These are phyloP conservation scores for Halcyon senegalensis DNA, from an alignment of 2,113 vertebrate species.

Conservation along the genomic window DNA sequence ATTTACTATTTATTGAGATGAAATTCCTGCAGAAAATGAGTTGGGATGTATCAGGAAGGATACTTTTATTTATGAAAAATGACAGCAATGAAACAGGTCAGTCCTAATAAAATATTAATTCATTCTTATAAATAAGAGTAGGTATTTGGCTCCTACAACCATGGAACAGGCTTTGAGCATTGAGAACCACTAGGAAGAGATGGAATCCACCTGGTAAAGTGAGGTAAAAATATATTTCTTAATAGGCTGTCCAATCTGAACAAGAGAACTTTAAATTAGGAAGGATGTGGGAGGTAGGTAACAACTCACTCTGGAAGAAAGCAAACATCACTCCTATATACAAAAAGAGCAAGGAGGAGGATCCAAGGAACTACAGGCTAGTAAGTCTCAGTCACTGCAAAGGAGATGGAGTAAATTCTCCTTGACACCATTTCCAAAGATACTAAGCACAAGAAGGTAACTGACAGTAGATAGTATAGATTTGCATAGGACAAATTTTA, in stretches of 20 bases:
- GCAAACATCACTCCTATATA: not conserved
- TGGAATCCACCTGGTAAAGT: not conserved
- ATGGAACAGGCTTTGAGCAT: not conserved
- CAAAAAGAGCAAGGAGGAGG: not conserved
- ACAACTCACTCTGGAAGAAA: not conserved
- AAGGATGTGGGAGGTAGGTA: rapidly evolving
- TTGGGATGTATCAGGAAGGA: not conserved
- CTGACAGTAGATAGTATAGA: no score
- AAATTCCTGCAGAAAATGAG: not conserved
- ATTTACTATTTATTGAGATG: not conserved
- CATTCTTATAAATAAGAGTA: not conserved
- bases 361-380: not conserved
- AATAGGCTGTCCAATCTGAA: not conserved
- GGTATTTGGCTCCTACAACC: not conserved
- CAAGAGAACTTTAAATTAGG: not conserved
- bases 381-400: no score
- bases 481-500: not conserved
- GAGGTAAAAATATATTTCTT: not conserved
- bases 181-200: not conserved
- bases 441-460: not conserved
- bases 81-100: not conserved
- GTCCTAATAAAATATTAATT: not conserved
- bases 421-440: not conserved
- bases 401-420: no score
- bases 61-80: not conserved